Percentiles rank a stretch among this genome's conserved stretches.
These are phyloP conservation scores for Coracias cyanogaster DNA, from an alignment of 2,797 vertebrate genomes.

Conservation along the genomic window DNA sequence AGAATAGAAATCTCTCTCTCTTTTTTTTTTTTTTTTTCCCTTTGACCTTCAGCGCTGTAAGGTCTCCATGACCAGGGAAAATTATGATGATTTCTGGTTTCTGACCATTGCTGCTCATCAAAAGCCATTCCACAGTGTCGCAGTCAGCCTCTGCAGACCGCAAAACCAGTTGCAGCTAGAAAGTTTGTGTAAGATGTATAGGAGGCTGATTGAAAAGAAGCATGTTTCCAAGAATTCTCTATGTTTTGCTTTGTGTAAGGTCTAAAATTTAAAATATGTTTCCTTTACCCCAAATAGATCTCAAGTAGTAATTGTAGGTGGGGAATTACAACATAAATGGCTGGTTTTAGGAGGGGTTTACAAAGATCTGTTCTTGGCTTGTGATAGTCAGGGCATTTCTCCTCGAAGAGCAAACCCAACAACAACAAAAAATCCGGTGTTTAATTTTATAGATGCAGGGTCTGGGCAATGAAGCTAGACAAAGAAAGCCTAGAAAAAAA, in stretches of 20 bases:
- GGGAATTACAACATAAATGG: neutral
- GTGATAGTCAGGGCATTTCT: neutral
- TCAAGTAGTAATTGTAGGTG: neutral
- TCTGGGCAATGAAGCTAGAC: neutral
- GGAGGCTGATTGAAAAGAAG: neutral
- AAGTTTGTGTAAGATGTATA: neutral
- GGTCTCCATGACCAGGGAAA: neutral
- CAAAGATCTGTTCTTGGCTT: neutral
- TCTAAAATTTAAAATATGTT: neutral
- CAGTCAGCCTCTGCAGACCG: neutral
- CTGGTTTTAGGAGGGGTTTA: neutral
- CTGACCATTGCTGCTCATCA: neutral
- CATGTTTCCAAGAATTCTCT: slow-evolving; percentile 7
- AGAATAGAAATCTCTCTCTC: neutral
- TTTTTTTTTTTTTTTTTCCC: neutral
- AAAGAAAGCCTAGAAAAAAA: neutral
- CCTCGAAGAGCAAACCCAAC: neutral
- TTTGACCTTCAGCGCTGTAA: neutral
- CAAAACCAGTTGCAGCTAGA: slow-evolving; percentile 5
- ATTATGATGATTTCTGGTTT: slow-evolving; percentile 18
- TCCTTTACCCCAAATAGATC: neutral
- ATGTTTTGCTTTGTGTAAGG: neutral
- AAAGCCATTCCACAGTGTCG: neutral
- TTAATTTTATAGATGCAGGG: neutral
- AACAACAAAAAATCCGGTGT: neutral